phyloP scores from a whole-genome alignment of 2,113 vertebrate genomes.

The Burhinus oedicnemus region DNA sequence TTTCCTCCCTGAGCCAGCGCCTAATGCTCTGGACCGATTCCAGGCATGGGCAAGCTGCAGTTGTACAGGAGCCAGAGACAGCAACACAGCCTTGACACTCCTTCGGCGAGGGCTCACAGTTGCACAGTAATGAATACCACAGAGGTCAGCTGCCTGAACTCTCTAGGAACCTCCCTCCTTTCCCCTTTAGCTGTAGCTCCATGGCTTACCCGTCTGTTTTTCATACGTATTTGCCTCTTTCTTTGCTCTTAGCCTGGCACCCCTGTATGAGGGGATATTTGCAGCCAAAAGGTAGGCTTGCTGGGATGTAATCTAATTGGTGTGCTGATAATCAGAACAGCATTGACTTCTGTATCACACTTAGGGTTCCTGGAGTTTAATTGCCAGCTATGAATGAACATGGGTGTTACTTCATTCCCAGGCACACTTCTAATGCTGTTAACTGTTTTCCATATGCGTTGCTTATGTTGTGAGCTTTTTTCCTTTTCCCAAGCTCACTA shows the following conservation, averaged over 20 bases:
- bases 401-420: not conserved
- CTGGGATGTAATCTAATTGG: not conserved
- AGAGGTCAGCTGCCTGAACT: conserved; percentile 35
- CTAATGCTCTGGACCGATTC: conserved; percentile 46
- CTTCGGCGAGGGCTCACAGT: not conserved
- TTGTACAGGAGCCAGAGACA: conserved; percentile 50
- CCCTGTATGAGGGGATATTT: not conserved
- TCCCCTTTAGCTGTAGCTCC: not conserved
- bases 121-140: conserved; percentile 8
- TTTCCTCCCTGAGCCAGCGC: conserved; percentile 33
- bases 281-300: not conserved
- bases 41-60: conserved; percentile 44
- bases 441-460: not conserved
- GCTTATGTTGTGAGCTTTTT: not conserved
- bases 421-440: not conserved
- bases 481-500: not conserved
- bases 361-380: not conserved
- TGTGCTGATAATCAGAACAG: not conserved
- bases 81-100: not conserved
- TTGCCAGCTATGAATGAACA: not conserved
- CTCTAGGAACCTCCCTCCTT: not conserved
- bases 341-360: not conserved
- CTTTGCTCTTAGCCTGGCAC: not conserved
- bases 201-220: accelerated
- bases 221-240: not conserved